Conservation (phyloP, 2,797 vertebrate species). For the Dallia pectoralis region DNA sequence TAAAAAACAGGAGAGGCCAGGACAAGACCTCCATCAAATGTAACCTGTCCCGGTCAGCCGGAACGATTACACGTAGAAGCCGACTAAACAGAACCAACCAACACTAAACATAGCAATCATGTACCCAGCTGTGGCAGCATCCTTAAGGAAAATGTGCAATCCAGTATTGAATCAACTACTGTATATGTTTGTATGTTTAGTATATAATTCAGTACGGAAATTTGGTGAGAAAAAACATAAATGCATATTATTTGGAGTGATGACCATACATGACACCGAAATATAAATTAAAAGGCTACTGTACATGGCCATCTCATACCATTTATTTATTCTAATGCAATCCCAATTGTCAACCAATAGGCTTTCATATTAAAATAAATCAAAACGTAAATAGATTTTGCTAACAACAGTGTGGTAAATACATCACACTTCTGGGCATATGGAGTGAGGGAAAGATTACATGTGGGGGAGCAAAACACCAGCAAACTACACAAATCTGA, state of each 20-base stretch:
- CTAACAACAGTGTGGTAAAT: not conserved
- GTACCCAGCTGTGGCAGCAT: too few relatives aligned
- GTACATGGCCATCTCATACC: not conserved
- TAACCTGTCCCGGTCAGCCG: too few relatives aligned
- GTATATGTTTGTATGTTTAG: not conserved
- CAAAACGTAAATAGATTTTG: not conserved
- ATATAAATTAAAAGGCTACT: not conserved
- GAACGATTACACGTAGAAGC: too few relatives aligned
- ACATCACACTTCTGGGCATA: not conserved
- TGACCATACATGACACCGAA: not conserved
- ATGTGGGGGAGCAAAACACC: not conserved
- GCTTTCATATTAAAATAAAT: not conserved
- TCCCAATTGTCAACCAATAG: too few relatives aligned
- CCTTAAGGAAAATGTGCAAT: too few relatives aligned
- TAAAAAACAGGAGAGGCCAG: too few relatives aligned
- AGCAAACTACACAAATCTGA: constrained; percentile 31
- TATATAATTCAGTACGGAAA: not conserved
- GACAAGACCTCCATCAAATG: too few relatives aligned
- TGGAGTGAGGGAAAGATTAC: constrained; percentile 1
- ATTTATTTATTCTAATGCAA: too few relatives aligned
- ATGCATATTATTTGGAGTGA: not conserved
- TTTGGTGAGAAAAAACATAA: not conserved
- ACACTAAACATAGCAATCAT: too few relatives aligned
- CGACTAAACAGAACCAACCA: too few relatives aligned
- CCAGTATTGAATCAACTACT: too few relatives aligned